These are phyloP conservation scores for Notamacropus eugenii DNA, from an alignment of 2,797 vertebrate species.

Conservation along the genomic window DNA sequence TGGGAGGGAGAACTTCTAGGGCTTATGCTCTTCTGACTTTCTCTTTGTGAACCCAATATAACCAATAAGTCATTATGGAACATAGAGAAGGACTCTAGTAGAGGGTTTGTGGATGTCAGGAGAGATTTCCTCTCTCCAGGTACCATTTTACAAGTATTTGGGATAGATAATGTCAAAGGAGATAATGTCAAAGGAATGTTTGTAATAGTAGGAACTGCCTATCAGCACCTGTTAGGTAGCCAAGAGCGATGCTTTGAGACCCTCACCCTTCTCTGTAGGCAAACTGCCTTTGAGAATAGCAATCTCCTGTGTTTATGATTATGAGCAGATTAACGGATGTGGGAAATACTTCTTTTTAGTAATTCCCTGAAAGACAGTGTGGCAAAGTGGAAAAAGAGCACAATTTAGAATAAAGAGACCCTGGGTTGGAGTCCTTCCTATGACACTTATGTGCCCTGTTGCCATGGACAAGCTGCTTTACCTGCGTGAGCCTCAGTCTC, in stretches of 20 bases:
- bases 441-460: neutral
- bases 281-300: neutral
- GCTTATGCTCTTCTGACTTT: neutral
- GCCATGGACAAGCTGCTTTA: neutral
- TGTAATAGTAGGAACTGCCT: neutral
- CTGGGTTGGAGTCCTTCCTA: neutral
- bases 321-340: neutral
- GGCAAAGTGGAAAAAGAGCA: accelerated
- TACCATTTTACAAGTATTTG: neutral
- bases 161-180: neutral
- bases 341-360: neutral
- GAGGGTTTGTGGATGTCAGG: neutral
- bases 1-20: neutral
- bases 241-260: neutral
- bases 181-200: neutral
- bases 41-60: neutral
- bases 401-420: neutral
- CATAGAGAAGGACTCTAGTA: neutral
- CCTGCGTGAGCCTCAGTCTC: slow-evolving; percentile 2
- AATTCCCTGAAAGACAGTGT: neutral
- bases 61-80: neutral
- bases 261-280: neutral
- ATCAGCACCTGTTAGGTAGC: neutral
- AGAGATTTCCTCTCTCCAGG: neutral
- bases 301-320: neutral